These are phyloP conservation scores for Chondrilla cf. caribensis DNA, from an alignment of 37 sponge, comb jelly and placozoan genomes.

Conservation along the genomic window DNA sequence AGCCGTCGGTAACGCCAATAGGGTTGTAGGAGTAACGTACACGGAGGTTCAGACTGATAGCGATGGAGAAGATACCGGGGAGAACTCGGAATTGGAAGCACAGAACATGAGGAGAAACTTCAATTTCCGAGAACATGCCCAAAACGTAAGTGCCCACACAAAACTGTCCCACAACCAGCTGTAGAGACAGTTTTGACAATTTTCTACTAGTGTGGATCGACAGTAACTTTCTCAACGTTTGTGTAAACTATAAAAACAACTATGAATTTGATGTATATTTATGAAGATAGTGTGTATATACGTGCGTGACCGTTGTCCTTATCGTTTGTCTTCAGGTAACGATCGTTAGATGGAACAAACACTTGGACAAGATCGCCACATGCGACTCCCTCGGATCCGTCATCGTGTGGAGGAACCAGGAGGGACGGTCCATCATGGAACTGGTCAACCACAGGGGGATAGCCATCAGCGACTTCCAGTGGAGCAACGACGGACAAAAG, in stretches of 20 bases:
- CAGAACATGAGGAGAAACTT: constrained; percentile 80
- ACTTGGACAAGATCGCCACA: constrained; percentile 83
- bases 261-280: not conserved
- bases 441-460: constrained; percentile 88
- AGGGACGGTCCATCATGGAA: constrained; percentile 90
- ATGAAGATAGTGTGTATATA: not conserved
- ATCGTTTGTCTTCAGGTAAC: constrained; percentile 59
- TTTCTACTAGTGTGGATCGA: no score
- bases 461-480: constrained; percentile 83
- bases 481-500: constrained; percentile 85
- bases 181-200: not conserved
- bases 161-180: not conserved
- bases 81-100: constrained; percentile 27
- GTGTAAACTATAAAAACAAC: no score
- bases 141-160: constrained; percentile 57
- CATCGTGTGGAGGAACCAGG: constrained; percentile 86
- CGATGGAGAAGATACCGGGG: constrained; percentile 29
- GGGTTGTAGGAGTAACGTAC: constrained; percentile 81
- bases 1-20: constrained; percentile 69
- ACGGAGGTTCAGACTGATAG: constrained; percentile 32
- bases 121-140: constrained; percentile 87
- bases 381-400: constrained; percentile 87
- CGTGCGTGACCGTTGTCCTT: not conserved
- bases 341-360: constrained; percentile 84
- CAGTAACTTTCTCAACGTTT: no score